Evolutionary conservation across 2,888 invertebrate genomes (phyloP).

Genomic region (Tetanocera ferruginea): DNA sequence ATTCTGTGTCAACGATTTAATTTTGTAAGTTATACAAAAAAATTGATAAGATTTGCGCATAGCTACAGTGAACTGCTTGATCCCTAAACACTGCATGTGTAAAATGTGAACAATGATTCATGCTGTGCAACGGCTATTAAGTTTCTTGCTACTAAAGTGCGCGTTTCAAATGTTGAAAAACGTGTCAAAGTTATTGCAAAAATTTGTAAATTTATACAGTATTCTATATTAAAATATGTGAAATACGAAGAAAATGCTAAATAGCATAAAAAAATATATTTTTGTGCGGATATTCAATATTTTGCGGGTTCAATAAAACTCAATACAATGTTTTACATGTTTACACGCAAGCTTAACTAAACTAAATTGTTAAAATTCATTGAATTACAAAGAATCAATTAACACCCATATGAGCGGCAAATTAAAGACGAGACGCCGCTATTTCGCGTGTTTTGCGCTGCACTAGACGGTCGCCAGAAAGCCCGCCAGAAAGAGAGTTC

Average conservation of each 20-base stretch:
- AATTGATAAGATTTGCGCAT: too few relatives aligned
- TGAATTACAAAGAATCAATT: slow-evolving; percentile 63
- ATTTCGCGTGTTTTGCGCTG: background rate
- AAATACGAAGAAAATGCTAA: too few relatives aligned
- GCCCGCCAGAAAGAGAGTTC: slow-evolving; percentile 35
- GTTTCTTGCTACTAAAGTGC: too few relatives aligned
- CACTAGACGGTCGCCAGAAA: background rate
- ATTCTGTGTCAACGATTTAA: too few relatives aligned
- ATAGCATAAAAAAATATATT: too few relatives aligned
- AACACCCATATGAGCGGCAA: slow-evolving; percentile 46
- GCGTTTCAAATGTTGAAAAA: too few relatives aligned
- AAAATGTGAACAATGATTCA: too few relatives aligned
- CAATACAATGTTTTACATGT: slow-evolving; percentile 31
- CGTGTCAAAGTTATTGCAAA: too few relatives aligned
- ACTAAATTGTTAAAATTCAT: slow-evolving; percentile 60
- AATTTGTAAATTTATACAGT: background rate
- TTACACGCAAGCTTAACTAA: slow-evolving; percentile 53
- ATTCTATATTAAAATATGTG: background rate
- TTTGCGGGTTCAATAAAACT: slow-evolving; percentile 53
- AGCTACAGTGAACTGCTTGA: too few relatives aligned
- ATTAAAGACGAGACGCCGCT: slow-evolving; percentile 10
- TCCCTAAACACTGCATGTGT: too few relatives aligned
- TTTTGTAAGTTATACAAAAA: too few relatives aligned
- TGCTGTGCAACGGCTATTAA: too few relatives aligned
- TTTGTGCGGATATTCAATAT: background rate